Base-by-base conservation (phyloP, 1,140 invertebrate genomes). In the Drosophila malerkotliana region DNA sequence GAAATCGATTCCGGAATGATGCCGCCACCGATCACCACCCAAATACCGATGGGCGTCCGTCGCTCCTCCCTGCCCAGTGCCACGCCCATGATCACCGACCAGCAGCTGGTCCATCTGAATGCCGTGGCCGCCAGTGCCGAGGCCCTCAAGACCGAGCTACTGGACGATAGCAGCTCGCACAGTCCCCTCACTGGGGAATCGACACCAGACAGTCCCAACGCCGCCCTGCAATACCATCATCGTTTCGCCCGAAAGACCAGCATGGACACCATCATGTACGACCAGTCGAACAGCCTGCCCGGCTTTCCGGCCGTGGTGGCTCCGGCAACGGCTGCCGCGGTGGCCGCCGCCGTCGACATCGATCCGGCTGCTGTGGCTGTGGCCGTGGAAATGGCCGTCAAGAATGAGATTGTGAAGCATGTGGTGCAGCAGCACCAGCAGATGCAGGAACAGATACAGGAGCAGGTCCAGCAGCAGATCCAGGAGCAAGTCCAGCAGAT, bases 131-230 rank as follows among this genome's bases (percentile, higher is more conserved):
- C 44, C 82, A 69, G 93, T 92, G 30, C 93, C 69, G 49, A 77
- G 93, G 48, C 92, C 90, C 58, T 96, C 15, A 96, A 96, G 84
- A 95, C 95, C 39, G 95, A 96, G 91, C 92, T 94, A 2, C 84
- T 94, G 1, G 95, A 96, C 79, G 95, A 96, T 62, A 94, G 93
- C 62, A 95, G 94, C 69, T 94, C 95, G 54, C 93, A 93, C 60
- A 94, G 93, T 47, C 91, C 94, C 26, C 67, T 92, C 6, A 92
- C 92, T 21, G 91, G 92, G 0, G 85, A 90, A 0, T 54, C 66
- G 0, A 91, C 88, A 15, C 78, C 84, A 3, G 78, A 74, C 24
- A 88, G 84, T 15, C 87, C 89, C 1, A 91, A 62, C 30, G 67
- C 71, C 6, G 73, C 74, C 1, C 21, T 81, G 41, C 71, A 91